Evolutionary conservation across 1,140 invertebrate species (phyloP).

Genomic region (Paramacrobiotus metropolitanus): DNA sequence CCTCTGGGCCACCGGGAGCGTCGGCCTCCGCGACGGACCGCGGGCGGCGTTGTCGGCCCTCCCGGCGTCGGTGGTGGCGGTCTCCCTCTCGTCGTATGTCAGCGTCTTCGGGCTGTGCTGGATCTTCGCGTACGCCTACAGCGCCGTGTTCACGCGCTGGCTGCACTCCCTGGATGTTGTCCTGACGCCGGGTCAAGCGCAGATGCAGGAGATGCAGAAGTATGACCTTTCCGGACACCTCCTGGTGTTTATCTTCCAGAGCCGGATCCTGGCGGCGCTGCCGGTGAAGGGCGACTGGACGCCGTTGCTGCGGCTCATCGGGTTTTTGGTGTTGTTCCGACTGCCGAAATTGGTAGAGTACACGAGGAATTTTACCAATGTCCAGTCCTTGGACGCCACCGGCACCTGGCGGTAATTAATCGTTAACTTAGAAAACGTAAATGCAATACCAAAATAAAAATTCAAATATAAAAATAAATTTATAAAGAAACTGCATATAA

Average conservation of each 20-base stretch:
- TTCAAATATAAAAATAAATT: too few species aligned
- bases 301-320: neutral
- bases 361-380: neutral
- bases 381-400: neutral
- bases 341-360: neutral
- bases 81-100: neutral
- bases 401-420: too few species aligned
- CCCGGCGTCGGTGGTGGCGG: neutral
- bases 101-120: neutral
- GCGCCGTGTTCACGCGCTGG: neutral
- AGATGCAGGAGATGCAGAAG: neutral
- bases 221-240: conserved; percentile 1
- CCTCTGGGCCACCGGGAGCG: neutral
- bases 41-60: too few species aligned
- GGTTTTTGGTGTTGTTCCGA: neutral
- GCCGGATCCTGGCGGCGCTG: neutral
- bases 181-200: neutral
- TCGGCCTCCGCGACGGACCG: too few species aligned
- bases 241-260: neutral
- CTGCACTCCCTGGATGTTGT: neutral
- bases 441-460: too few species aligned
- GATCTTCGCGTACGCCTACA: neutral
- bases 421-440: too few species aligned
- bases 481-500: too few species aligned
- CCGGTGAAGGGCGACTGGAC: neutral